Evolutionary conservation across 2,888 invertebrate species (phyloP).

Genomic region (Glomeris marginata): DNA sequence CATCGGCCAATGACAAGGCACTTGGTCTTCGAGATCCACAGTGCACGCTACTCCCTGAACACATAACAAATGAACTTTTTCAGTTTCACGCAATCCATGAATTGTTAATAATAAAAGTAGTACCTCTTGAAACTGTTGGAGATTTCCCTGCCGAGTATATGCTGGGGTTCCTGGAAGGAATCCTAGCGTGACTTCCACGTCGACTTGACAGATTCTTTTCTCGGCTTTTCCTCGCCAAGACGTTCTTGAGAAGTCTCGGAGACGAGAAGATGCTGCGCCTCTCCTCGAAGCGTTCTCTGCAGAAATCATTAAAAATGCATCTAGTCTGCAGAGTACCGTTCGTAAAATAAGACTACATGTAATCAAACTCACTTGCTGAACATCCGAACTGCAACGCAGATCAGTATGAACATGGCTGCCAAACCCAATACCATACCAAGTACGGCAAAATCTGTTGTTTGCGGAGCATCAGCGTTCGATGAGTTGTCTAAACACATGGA

Average conservation of each 20-base stretch:
- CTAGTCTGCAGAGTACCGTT: not conserved
- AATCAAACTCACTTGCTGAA: constrained; percentile 65
- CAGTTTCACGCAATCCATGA: too few relatives aligned
- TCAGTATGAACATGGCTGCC: constrained; percentile 85
- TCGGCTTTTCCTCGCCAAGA: constrained; percentile 15
- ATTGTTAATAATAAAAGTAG: not conserved
- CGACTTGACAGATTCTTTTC: constrained; percentile 3
- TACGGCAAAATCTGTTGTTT: constrained; percentile 55
- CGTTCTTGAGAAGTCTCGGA: constrained; percentile 77
- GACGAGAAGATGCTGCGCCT: constrained; percentile 88
- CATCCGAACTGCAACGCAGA: constrained; percentile 76
- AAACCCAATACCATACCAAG: constrained; percentile 66
- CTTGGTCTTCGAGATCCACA: too few relatives aligned
- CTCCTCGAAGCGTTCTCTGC: constrained; percentile 78
- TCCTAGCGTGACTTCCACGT: constrained; percentile 8
- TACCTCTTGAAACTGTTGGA: constrained; percentile 13
- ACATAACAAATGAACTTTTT: too few relatives aligned
- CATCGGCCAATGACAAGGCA: too few relatives aligned
- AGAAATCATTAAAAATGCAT: not conserved
- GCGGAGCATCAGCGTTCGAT: too few relatives aligned
- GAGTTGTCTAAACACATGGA: too few relatives aligned
- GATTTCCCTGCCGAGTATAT: constrained; percentile 14
- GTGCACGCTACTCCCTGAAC: too few relatives aligned
- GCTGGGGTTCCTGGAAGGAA: constrained; percentile 14
- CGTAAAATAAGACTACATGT: too few relatives aligned